phyloP scores from a whole-genome alignment of 1,140 invertebrate species.

The roundworm (Caenorhabditis elegans) region WBcel235 BX284606.5:11299501-11300000 shows the following conservation, averaged over 20 bases:
- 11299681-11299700: background rate
- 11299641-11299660: background rate
- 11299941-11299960: background rate
- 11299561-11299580: background rate
- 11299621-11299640: no score
- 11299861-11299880: no score
- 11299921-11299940: background rate
- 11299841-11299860: background rate
- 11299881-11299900: no score
- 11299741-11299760: no score
- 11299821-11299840: background rate
- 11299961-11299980: no score
- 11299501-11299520: background rate
- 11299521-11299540: background rate
- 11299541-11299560: no score
- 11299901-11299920: no score
- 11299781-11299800: no score
- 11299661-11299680: background rate
- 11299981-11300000: no score
- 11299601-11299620: background rate
- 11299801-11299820: no score
- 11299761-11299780: no score
- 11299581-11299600: slow-evolving; percentile 12
- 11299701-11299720: background rate
- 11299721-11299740: background rate